Percentiles rank a stretch among this genome's conserved stretches.
These are phyloP conservation scores for Zelostemma sp. DNA, from an alignment of 1,140 invertebrate genomes.

Conservation along the genomic window DNA sequence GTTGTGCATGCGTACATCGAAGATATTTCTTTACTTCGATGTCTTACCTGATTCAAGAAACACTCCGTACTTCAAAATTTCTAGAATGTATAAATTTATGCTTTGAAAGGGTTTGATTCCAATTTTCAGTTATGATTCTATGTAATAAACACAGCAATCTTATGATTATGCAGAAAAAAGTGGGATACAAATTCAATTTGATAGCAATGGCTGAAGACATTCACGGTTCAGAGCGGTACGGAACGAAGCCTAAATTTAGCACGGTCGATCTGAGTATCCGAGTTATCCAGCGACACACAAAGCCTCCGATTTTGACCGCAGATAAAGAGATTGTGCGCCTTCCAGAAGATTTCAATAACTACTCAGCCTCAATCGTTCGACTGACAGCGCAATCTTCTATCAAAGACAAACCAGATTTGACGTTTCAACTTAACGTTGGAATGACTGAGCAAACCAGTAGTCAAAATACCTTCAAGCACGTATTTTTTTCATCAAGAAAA, in stretches of 20 bases:
- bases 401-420: conserved; percentile 76
- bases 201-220: conserved; percentile 82
- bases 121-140: no score
- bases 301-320: conserved; percentile 81
- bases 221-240: no score
- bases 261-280: conserved; percentile 83
- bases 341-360: conserved; percentile 81
- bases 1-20: not conserved
- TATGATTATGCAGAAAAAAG: conserved; percentile 70
- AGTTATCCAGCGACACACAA: conserved; percentile 89
- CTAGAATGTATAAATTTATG: no score
- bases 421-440: conserved; percentile 83
- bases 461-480: conserved; percentile 77
- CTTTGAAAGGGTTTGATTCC: no score
- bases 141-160: no score
- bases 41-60: no score
- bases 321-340: conserved; percentile 75
- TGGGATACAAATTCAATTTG: conserved; percentile 79
- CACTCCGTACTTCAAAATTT: no score
- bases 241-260: conserved; percentile 73
- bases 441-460: conserved; percentile 88
- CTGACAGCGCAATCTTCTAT: conserved; percentile 83
- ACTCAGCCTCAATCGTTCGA: conserved; percentile 76
- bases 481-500: no score
- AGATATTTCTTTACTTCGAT: no score